These are phyloP conservation scores for Progne subis DNA, from an alignment of 2,113 vertebrate species.

Conservation along the genomic window DNA sequence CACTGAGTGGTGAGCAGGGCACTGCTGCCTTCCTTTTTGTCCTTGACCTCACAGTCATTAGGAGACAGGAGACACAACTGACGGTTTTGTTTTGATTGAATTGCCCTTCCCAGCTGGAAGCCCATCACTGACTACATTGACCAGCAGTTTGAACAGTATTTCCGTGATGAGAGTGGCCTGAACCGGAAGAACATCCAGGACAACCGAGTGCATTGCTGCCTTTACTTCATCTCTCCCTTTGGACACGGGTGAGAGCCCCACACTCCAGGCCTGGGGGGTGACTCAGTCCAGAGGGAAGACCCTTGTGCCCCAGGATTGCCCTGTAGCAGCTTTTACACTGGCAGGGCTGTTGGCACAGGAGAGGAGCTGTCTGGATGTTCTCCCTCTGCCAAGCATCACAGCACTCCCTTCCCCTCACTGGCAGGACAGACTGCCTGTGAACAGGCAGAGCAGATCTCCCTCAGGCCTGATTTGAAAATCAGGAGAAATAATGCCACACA, in stretches of 20 bases:
- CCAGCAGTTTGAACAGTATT: constrained; percentile 98
- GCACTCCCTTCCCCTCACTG: neutral
- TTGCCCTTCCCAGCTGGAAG: constrained; percentile 85
- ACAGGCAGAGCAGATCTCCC: neutral
- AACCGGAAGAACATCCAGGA: constrained; percentile 98
- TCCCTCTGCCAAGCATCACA: neutral
- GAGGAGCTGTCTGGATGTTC: neutral
- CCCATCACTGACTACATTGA: constrained; percentile 97
- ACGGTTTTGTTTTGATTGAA: neutral
- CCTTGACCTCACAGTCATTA: neutral
- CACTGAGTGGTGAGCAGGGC: constrained; percentile 89
- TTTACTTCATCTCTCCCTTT: constrained; percentile 97
- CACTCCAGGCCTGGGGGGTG: fast-evolving
- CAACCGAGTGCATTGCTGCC: constrained; percentile 96
- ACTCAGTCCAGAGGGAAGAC: neutral
- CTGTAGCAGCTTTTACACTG: neutral
- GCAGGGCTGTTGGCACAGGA: neutral
- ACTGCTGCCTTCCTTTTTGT: neutral
- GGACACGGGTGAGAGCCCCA: constrained; percentile 87
- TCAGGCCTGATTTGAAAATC: neutral
- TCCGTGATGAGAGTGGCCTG: constrained; percentile 95
- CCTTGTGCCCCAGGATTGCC: neutral
- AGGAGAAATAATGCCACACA: neutral
- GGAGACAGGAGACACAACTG: neutral
- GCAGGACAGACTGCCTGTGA: neutral